A percentile compares a stretch with the other conserved stretches of the same genome.
Evolutionary conservation across 2,797 vertebrate genomes (phyloP).

Genomic region (Rhinoraja longicauda): DNA sequence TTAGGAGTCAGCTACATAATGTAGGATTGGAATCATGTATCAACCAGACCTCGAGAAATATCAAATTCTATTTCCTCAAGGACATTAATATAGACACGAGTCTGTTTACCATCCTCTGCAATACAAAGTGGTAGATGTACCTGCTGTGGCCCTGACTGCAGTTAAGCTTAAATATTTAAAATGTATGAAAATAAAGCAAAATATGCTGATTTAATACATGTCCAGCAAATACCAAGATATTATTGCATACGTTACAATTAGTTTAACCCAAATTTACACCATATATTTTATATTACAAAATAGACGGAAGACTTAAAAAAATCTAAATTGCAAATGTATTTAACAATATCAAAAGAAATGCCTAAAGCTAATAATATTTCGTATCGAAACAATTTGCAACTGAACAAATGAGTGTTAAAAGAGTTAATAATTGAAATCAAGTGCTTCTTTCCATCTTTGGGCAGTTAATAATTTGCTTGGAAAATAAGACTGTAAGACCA

Average conservation of each 20-base stretch:
- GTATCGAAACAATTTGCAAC: not conserved
- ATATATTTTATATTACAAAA: not conserved
- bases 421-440: not conserved
- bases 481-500: not conserved
- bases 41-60: not conserved
- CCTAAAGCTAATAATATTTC: not conserved
- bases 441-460: not conserved
- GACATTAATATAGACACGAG: not conserved
- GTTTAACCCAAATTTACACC: not conserved
- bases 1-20: not conserved
- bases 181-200: not conserved
- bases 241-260: not conserved
- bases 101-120: not conserved
- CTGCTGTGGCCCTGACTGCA: not conserved
- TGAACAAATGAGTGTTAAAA: not conserved
- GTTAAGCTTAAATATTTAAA: not conserved
- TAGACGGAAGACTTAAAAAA: not conserved
- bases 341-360: not conserved
- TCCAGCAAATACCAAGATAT: not conserved
- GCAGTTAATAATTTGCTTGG: not conserved
- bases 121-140: not conserved
- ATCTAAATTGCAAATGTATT: not conserved
- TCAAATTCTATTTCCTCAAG: constrained; percentile 19
- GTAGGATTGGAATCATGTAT: not conserved
- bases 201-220: not conserved